These are phyloP conservation scores for Leptinotarsa defecta DNA, from an alignment of 1,140 invertebrate species.

Conservation along the genomic window DNA sequence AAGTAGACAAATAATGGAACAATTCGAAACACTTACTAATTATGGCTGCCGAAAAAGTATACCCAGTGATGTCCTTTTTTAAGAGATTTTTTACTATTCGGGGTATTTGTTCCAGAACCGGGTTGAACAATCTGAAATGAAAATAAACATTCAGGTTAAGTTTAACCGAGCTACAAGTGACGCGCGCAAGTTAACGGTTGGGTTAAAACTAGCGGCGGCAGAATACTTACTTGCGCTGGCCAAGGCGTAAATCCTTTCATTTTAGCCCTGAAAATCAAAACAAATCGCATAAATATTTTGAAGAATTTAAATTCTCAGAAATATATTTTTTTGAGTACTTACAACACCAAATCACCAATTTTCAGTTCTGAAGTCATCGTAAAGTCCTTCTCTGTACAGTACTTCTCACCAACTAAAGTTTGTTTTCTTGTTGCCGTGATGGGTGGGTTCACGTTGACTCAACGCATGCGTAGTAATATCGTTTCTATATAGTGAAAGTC, in stretches of 20 bases:
- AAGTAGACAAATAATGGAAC: slow-evolving; percentile 1
- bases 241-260: slow-evolving; percentile 94
- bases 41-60: slow-evolving; percentile 91
- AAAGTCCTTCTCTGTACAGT: slow-evolving; percentile 13
- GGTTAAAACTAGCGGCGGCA: slow-evolving; percentile 46
- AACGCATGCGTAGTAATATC: not conserved
- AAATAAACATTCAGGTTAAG: slow-evolving; percentile 36
- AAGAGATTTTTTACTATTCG: slow-evolving; percentile 63
- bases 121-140: slow-evolving; percentile 71
- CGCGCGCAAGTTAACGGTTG: slow-evolving; percentile 50
- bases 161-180: slow-evolving; percentile 25
- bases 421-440: slow-evolving; percentile 20
- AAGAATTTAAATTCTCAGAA: slow-evolving; percentile 25
- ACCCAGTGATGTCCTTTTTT: slow-evolving; percentile 78
- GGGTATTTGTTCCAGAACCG: slow-evolving; percentile 56
- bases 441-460: slow-evolving; percentile 17
- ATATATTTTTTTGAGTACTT: slow-evolving; percentile 55
- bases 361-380: slow-evolving; percentile 54
- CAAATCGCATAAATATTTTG: slow-evolving; percentile 10
- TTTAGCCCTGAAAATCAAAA: slow-evolving; percentile 82
- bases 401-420: slow-evolving; percentile 39
- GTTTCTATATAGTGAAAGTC: too few relatives aligned
- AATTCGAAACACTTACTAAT: slow-evolving; percentile 76
- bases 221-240: slow-evolving; percentile 85
- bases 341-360: slow-evolving; percentile 78